These are phyloP conservation scores for Chloropsis hardwickii DNA, from an alignment of 2,113 vertebrate genomes.

Conservation along the genomic window DNA sequence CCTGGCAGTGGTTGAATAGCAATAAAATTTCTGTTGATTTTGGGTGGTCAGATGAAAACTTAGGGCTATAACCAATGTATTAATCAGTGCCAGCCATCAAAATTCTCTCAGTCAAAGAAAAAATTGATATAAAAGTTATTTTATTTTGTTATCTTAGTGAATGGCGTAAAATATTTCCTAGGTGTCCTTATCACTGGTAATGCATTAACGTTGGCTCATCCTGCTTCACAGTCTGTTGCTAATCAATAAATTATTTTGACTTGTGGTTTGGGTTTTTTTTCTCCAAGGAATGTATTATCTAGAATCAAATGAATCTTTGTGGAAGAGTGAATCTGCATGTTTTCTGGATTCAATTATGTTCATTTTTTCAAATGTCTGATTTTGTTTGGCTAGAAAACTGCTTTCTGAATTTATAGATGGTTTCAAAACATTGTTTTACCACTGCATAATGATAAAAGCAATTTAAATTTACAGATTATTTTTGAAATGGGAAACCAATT, in stretches of 20 bases:
- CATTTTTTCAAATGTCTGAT: background rate
- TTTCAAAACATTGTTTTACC: slow-evolving; percentile 31
- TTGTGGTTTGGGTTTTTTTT: background rate
- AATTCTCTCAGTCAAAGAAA: background rate
- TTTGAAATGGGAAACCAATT: background rate
- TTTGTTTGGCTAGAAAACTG: slow-evolving; percentile 37
- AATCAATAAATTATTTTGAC: slow-evolving; percentile 43
- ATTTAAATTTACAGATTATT: background rate
- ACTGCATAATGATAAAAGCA: background rate
- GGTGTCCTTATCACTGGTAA: background rate
- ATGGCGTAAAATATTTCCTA: background rate
- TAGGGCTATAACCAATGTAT: background rate
- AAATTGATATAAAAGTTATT: background rate
- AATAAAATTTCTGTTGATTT: slow-evolving; percentile 36
- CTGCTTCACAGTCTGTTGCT: background rate
- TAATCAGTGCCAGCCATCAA: slow-evolving; percentile 18
- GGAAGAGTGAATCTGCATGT: background rate
- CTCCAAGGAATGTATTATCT: background rate
- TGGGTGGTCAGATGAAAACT: slow-evolving; percentile 20
- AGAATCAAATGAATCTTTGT: slow-evolving; percentile 41
- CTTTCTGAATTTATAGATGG: slow-evolving; percentile 21
- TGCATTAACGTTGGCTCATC: background rate
- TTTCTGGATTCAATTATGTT: slow-evolving; percentile 26
- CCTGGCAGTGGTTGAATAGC: background rate
- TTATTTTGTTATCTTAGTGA: slow-evolving; percentile 2